Percentiles rank a stretch among this genome's conserved stretches.
These are phyloP conservation scores for Arctocebus calabarensis DNA, from an alignment of 2,797 vertebrate species.

Conservation along the genomic window DNA sequence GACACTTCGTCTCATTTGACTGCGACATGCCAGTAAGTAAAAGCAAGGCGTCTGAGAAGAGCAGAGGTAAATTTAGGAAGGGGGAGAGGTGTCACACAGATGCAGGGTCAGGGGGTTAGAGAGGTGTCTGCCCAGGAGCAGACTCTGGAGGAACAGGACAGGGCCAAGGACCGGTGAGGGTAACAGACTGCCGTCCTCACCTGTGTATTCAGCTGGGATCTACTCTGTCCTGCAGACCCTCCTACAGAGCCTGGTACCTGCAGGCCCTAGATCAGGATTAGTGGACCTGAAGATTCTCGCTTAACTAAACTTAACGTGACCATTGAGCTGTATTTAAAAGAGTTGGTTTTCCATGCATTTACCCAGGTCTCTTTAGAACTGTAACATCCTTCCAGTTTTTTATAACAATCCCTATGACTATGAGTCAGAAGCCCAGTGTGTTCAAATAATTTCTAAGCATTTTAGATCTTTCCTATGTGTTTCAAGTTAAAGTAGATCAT, in stretches of 20 bases:
- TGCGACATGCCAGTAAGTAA: accelerated
- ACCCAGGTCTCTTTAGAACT: neutral
- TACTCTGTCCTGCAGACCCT: neutral
- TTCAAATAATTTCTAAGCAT: neutral
- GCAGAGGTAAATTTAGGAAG: neutral
- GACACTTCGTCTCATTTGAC: neutral
- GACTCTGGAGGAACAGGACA: neutral
- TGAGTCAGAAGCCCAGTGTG: accelerated
- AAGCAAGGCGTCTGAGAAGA: neutral
- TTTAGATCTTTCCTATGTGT: neutral
- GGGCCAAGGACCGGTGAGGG: neutral
- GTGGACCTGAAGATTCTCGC: neutral
- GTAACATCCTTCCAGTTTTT: neutral
- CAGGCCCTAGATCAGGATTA: neutral
- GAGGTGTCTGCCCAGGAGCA: neutral
- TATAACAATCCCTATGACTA: neutral
- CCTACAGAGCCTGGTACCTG: accelerated
- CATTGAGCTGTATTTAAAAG: neutral
- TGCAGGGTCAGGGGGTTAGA: neutral
- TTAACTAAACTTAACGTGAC: neutral
- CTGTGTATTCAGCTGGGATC: neutral
- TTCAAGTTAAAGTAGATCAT: neutral
- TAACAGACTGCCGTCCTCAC: accelerated
- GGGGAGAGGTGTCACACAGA: neutral
- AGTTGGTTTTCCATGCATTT: neutral